These are phyloP conservation scores for Tiliacea citrago DNA, from an alignment of 2,888 invertebrate genomes.

Conservation along the genomic window DNA sequence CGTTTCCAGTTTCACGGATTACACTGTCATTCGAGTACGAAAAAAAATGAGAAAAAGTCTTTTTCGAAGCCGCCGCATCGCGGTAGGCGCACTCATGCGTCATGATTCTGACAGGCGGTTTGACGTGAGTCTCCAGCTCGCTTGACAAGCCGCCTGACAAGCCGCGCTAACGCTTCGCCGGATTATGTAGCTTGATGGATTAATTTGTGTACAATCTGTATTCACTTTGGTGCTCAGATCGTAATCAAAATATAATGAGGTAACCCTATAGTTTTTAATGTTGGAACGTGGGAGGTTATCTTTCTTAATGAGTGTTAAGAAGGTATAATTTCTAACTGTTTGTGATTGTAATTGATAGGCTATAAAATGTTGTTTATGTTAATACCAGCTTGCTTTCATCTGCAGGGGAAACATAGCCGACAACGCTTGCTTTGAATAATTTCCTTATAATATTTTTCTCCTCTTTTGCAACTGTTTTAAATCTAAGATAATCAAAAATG, in stretches of 20 bases:
- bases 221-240: slow-evolving; percentile 70
- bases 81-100: slow-evolving; percentile 87
- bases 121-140: slow-evolving; percentile 75
- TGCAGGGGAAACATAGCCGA: not conserved
- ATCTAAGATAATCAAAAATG: not conserved
- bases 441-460: not conserved
- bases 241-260: slow-evolving; percentile 77
- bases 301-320: slow-evolving; percentile 53
- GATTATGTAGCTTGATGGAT: slow-evolving; percentile 88
- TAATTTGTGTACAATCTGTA: slow-evolving; percentile 80
- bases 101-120: slow-evolving; percentile 86
- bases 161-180: slow-evolving; percentile 78
- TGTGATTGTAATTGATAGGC: slow-evolving; percentile 46
- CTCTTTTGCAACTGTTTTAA: not conserved
- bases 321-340: slow-evolving; percentile 51
- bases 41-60: slow-evolving; percentile 69
- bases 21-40: slow-evolving; percentile 65
- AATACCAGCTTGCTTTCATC: not conserved
- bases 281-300: slow-evolving; percentile 55
- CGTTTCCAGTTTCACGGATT: slow-evolving; percentile 80
- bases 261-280: slow-evolving; percentile 63
- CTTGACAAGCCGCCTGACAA: slow-evolving; percentile 81
- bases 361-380: slow-evolving; percentile 37
- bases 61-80: slow-evolving; percentile 76
- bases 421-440: not conserved